Conservation (phyloP, 2,797 vertebrate species). For the Macropodus opercularis region DNA sequence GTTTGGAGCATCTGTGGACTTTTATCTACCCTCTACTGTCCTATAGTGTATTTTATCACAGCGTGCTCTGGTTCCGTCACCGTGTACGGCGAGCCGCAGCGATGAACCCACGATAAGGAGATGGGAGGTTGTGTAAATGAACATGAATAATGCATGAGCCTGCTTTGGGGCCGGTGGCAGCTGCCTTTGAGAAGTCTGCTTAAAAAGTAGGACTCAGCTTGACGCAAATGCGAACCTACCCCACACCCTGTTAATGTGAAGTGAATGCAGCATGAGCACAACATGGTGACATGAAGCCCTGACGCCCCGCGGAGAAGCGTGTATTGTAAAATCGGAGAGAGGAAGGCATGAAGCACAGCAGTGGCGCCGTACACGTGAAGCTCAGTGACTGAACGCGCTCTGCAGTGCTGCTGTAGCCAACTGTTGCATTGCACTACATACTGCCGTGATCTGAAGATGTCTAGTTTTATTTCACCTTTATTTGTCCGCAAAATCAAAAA, state of each 20-base stretch:
- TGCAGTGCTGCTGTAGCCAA: background rate
- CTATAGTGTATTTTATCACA: constrained; percentile 11
- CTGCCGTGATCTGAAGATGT: background rate
- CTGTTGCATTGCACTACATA: background rate
- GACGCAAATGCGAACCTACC: constrained; percentile 42
- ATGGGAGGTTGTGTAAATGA: constrained; percentile 63
- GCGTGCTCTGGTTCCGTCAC: constrained; percentile 15
- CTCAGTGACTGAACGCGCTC: constrained; percentile 6
- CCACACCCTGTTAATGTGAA: constrained; percentile 55
- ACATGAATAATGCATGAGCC: constrained; percentile 65
- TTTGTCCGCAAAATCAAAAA: too few relatives aligned
- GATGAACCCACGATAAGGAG: constrained; percentile 54
- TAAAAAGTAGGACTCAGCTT: constrained; percentile 51
- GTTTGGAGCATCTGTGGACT: background rate
- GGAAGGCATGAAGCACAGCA: constrained; percentile 8
- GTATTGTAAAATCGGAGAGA: constrained; percentile 19
- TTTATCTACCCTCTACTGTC: background rate
- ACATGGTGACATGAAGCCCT: constrained; percentile 18
- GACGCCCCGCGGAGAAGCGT: constrained; percentile 28
- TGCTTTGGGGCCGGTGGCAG: constrained; percentile 54
- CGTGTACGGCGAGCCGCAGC: constrained; percentile 10
- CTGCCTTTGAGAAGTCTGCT: constrained; percentile 57
- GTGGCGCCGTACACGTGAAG: constrained; percentile 21
- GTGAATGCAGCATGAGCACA: constrained; percentile 35
- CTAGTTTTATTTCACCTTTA: too few relatives aligned